Evolutionary conservation across 2,113 vertebrate genomes (phyloP).

Genomic region (Salvator merianae): DNA sequence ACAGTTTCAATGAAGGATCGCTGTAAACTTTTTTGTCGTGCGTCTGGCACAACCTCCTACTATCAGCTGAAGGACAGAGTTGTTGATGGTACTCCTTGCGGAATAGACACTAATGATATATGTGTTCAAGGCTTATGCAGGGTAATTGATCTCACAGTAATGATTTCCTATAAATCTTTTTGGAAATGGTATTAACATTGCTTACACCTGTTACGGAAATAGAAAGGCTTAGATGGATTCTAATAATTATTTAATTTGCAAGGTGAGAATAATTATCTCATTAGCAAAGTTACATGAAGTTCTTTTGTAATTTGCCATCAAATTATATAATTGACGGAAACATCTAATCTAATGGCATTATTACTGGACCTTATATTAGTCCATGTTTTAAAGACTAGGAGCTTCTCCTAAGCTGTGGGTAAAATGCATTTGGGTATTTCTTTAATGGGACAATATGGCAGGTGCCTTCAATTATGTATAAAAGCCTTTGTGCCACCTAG

Average conservation of each 20-base stretch:
- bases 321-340: not conserved
- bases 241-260: not conserved
- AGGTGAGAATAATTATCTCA: not conserved
- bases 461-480: too few relatives aligned
- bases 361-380: not conserved
- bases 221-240: not conserved
- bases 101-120: conserved; percentile 90
- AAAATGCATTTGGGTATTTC: too few relatives aligned
- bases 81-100: conserved; percentile 92
- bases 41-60: conserved; percentile 89
- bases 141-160: conserved; percentile 76
- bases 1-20: conserved; percentile 95
- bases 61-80: conserved; percentile 95
- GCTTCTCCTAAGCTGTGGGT: too few relatives aligned
- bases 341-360: not conserved
- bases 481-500: too few relatives aligned
- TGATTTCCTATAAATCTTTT: conserved; percentile 8
- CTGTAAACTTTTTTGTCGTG: conserved; percentile 97
- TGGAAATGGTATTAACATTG: conserved; percentile 28
- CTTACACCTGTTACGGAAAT: not conserved
- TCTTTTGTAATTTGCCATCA: not conserved
- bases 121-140: conserved; percentile 98
- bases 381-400: not conserved
- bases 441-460: too few relatives aligned
- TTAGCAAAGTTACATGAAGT: not conserved